Evolutionary conservation across 2,113 vertebrate genomes (phyloP).

Genomic region (Siniperca chuatsi): DNA sequence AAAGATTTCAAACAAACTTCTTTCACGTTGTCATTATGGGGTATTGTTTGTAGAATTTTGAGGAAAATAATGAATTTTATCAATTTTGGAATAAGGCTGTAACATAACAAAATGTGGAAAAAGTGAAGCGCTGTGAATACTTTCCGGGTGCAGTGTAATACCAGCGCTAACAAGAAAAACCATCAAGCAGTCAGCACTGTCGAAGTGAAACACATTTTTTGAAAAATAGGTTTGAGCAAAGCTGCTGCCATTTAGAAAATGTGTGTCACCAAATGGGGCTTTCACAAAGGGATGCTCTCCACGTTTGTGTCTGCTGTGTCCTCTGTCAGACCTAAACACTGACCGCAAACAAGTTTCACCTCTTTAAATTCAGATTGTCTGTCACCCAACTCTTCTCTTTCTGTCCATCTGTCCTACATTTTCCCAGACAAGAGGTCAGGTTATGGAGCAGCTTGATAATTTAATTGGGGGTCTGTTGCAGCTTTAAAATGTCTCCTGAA

Average conservation of each 20-base stretch:
- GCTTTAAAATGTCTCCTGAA: not conserved
- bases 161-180: not conserved
- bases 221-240: too few relatives aligned
- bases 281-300: not conserved
- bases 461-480: not conserved
- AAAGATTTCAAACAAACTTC: too few relatives aligned
- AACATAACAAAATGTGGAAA: too few relatives aligned
- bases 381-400: not conserved
- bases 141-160: too few relatives aligned
- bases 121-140: too few relatives aligned
- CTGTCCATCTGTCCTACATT: constrained; percentile 1
- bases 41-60: too few relatives aligned
- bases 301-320: not conserved
- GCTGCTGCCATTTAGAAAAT: not conserved
- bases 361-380: constrained; percentile 9
- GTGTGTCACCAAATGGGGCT: not conserved
- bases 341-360: not conserved
- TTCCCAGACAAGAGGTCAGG: constrained; percentile 10
- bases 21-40: too few relatives aligned
- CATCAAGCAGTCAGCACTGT: not conserved
- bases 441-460: constrained; percentile 16
- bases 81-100: too few relatives aligned
- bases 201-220: not conserved
- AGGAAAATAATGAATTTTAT: too few relatives aligned
- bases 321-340: not conserved